These are phyloP conservation scores for Harpagoxenus sublaevis DNA, from an alignment of 2,888 invertebrate species.

Conservation along the genomic window DNA sequence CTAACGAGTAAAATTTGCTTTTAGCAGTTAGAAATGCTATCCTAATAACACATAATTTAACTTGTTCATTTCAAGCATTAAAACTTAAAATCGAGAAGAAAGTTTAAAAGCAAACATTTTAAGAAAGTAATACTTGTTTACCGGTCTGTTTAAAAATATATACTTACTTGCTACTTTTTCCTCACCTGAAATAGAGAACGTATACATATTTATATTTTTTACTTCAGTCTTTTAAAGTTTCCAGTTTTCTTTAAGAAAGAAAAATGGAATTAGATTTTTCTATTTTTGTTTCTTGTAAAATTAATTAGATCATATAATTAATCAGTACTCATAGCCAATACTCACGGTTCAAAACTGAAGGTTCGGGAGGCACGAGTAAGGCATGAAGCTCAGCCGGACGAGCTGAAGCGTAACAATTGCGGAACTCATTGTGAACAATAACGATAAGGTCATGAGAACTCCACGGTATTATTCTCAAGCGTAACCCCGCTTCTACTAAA, in stretches of 20 bases:
- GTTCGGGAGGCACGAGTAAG: not conserved
- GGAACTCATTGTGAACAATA: conserved; percentile 31
- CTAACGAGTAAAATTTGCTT: not conserved
- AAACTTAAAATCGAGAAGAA: conserved; percentile 12
- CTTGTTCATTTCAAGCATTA: not conserved
- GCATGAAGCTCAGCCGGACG: not conserved
- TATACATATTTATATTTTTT: not conserved
- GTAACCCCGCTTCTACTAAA: conserved; percentile 3
- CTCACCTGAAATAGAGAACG: not conserved
- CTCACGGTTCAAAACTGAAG: not conserved
- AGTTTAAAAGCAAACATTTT: not conserved
- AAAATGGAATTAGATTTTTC: conserved; percentile 4
- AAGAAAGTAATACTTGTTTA: conserved; percentile 14
- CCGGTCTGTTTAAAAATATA: conserved; percentile 9
- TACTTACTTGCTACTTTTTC: not conserved
- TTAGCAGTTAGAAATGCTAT: not conserved
- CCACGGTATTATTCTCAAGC: conserved; percentile 20
- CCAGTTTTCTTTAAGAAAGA: not conserved
- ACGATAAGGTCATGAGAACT: conserved; percentile 48
- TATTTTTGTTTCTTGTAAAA: not conserved
- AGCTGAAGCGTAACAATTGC: conserved; percentile 24
- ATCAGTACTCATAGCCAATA: not conserved
- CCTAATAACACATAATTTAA: not conserved
- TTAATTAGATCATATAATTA: not conserved
- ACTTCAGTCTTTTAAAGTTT: not conserved